Evolutionary conservation across 2,113 vertebrate genomes (phyloP).

Genomic region (Ia io): DNA sequence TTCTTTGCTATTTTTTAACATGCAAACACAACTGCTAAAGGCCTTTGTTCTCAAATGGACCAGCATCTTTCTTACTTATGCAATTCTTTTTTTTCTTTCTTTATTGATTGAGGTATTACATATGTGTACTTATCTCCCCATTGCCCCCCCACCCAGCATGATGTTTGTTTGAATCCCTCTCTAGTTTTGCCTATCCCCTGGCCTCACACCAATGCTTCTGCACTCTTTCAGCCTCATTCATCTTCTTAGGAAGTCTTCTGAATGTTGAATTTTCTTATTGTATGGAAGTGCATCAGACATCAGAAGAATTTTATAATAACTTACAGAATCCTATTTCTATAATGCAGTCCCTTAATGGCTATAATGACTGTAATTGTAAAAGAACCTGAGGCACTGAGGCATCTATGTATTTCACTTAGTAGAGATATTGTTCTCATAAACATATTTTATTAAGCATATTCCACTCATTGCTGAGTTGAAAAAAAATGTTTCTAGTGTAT

Average conservation of each 20-base stretch:
- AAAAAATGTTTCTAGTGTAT: background rate
- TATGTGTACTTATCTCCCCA: too few relatives aligned
- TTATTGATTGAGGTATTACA: too few relatives aligned
- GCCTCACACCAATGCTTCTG: background rate
- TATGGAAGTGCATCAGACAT: background rate
- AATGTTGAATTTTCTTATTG: background rate
- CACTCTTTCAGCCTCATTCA: background rate
- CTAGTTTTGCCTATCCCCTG: background rate
- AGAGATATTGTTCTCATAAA: background rate
- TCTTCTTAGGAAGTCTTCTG: background rate
- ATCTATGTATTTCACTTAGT: background rate
- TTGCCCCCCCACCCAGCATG: too few relatives aligned
- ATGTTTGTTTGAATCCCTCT: background rate
- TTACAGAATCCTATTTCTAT: background rate
- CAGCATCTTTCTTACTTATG: conserved; percentile 27
- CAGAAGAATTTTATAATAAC: background rate
- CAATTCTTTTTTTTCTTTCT: background rate
- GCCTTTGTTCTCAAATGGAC: conserved; percentile 47
- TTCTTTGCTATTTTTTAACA: conserved; percentile 43
- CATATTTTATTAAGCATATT: conserved; percentile 13
- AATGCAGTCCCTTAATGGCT: background rate
- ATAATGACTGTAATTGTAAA: conserved; percentile 26
- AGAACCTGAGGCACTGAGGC: background rate
- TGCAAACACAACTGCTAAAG: conserved; percentile 37
- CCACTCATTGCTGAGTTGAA: background rate